These are phyloP conservation scores for Patella depressa DNA, from an alignment of 2,888 invertebrate species.

Conservation along the genomic window DNA sequence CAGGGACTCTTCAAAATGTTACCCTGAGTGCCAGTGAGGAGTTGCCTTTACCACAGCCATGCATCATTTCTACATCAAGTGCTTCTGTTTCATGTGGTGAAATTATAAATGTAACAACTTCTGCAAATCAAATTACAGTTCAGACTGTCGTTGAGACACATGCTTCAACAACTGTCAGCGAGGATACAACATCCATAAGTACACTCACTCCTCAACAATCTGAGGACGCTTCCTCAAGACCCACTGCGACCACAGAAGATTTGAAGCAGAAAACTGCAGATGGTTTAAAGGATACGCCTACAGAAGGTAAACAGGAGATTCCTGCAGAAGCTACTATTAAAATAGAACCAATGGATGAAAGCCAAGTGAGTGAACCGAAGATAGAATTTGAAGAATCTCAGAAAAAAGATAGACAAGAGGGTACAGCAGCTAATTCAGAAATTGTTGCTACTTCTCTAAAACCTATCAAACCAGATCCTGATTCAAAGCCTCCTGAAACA, in stretches of 20 bases:
- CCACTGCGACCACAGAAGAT: too few relatives aligned
- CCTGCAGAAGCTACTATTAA: not conserved
- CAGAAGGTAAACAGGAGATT: conserved; percentile 37
- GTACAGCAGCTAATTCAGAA: not conserved
- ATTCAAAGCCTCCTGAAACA: not conserved
- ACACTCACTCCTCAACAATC: too few relatives aligned
- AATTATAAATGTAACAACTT: not conserved
- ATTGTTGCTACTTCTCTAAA: not conserved
- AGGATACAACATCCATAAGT: too few relatives aligned
- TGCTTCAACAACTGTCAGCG: not conserved
- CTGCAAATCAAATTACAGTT: not conserved
- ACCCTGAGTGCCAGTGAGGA: conserved; percentile 3
- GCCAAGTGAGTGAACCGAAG: conserved; percentile 31
- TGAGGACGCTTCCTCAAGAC: too few relatives aligned
- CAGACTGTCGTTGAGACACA: not conserved
- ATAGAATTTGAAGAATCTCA: conserved; percentile 43
- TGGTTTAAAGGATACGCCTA: conserved; percentile 30
- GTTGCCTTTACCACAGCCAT: not conserved
- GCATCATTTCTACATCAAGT: not conserved
- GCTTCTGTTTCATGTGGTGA: not conserved
- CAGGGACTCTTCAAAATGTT: conserved; percentile 1
- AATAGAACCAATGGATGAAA: not conserved
- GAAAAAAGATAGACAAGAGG: conserved; percentile 31
- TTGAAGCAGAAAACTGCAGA: too few relatives aligned
- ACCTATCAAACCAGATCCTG: conserved; percentile 20